These are phyloP conservation scores for Ranitomeya variabilis DNA, from an alignment of 2,113 vertebrate species.

Conservation along the genomic window DNA sequence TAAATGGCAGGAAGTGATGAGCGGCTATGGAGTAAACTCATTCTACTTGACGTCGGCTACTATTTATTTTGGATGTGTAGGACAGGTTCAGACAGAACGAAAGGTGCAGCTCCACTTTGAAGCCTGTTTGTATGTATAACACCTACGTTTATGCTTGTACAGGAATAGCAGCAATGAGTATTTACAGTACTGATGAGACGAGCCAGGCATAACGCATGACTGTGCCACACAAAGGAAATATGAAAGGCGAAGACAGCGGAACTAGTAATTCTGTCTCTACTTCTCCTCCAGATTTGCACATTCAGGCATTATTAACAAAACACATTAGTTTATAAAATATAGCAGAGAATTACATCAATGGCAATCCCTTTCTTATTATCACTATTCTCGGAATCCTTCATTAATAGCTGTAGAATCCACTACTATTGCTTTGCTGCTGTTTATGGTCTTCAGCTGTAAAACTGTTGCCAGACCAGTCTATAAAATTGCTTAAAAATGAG, in stretches of 20 bases:
- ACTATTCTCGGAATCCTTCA: background rate
- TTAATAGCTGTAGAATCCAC: background rate
- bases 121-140: constrained; percentile 26
- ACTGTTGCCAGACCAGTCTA: background rate
- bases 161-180: constrained; percentile 23
- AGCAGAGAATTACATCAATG: background rate
- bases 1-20: constrained; percentile 7
- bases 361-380: background rate
- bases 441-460: too few species aligned
- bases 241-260: constrained; percentile 1
- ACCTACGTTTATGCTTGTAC: background rate
- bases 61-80: constrained; percentile 14
- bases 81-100: constrained; percentile 20
- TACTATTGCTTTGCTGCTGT: too few species aligned
- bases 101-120: constrained; percentile 31
- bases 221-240: background rate
- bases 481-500: background rate
- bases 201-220: constrained; percentile 14
- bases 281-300: background rate
- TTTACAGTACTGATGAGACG: background rate
- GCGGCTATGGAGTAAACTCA: background rate
- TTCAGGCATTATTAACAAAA: background rate
- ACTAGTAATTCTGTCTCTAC: background rate
- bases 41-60: background rate
- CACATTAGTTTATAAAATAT: background rate